Evolutionary conservation across 2,797 vertebrate species (phyloP), one percentile per base, ranked within the genome.

Genomic region (Mormyrus hasselquistii): DNA sequence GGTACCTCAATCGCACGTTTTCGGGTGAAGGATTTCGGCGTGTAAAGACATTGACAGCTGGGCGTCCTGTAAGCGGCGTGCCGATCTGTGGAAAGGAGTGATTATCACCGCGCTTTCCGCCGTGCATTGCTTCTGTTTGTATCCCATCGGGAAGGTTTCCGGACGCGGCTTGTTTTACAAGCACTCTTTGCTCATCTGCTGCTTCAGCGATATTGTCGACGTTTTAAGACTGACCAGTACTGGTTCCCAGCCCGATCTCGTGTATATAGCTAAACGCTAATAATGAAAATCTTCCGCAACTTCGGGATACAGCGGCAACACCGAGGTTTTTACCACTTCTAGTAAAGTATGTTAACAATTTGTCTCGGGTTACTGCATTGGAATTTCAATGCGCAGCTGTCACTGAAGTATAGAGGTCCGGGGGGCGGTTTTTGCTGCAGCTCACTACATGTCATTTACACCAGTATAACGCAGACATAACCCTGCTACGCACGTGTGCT

Each of bases 1-100:
- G 95, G 95, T 96, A 95, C 16, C 4, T 34, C 19, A 84, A 59
- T 22, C 38, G 49, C 55, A 22, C 25, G 76, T 57, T 49, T 69
- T n/a, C 50, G 57, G 83, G 47, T 22, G 87, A 44, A 25, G n/a
- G 52, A 29, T 57, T 3, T 25, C 49, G n/a, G 41, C 89, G 85
- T 49, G 41, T 44, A 19, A 79, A 79, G 83, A 53, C 82, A 29
- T 62, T 89, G 89, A 79, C 89, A 89, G 84, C 88, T 87, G 29
- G 50, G 49, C 25, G 50, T 87, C 41, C 41, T 41, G 16, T 55
- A 79, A 50, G 55, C 49, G 65, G 19, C 25, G 47, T 88, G 16
- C 10, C 9, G 38, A 49, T 16, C 4, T 16, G 44, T 10, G 87
- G 38, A 19, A 52, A 69, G 19, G 2, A 3, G 34, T 44, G 34